phyloP scores from a whole-genome alignment of 1,140 invertebrate genomes.

The Globodera rostochiensis region DNA sequence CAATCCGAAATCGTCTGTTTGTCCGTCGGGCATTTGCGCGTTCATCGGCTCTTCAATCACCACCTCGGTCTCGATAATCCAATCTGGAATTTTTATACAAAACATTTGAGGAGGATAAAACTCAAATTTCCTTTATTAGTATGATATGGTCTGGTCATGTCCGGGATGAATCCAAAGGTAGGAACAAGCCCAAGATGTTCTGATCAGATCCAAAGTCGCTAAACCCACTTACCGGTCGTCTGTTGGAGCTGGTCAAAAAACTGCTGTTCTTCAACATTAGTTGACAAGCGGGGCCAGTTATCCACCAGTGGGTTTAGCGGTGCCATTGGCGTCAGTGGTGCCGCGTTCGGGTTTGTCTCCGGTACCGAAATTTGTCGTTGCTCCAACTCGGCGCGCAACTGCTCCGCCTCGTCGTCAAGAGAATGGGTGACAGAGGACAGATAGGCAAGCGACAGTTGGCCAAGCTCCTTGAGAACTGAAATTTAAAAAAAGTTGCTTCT shows the following conservation, averaged over 20 bases:
- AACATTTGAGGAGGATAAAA: no score
- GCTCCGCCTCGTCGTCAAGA: conserved; percentile 78
- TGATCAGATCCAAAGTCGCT: no score
- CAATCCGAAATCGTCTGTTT: conserved; percentile 24
- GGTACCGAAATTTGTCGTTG: conserved; percentile 75
- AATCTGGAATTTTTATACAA: background rate
- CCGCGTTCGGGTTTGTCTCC: conserved; percentile 76
- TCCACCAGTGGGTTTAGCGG: conserved; percentile 84
- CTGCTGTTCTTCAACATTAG: background rate
- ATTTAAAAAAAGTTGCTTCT: no score
- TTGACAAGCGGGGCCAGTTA: conserved; percentile 80
- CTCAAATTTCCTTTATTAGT: no score
- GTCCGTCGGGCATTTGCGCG: conserved; percentile 17
- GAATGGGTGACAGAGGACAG: conserved; percentile 93
- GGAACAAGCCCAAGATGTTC: no score
- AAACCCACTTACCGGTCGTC: background rate
- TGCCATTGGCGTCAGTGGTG: conserved; percentile 80
- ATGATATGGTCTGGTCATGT: no score
- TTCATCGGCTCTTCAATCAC: conserved; percentile 10
- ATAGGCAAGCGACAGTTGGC: conserved; percentile 80
- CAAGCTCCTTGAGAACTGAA: conserved; percentile 70
- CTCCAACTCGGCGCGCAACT: conserved; percentile 73
- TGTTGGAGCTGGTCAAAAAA: background rate
- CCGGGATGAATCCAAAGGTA: no score
- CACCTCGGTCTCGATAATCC: conserved; percentile 23